A percentile compares a stretch with the other conserved stretches of the same genome.
These are phyloP conservation scores for Cryptops parisi DNA, from an alignment of 2,888 invertebrate species.

Conservation along the genomic window DNA sequence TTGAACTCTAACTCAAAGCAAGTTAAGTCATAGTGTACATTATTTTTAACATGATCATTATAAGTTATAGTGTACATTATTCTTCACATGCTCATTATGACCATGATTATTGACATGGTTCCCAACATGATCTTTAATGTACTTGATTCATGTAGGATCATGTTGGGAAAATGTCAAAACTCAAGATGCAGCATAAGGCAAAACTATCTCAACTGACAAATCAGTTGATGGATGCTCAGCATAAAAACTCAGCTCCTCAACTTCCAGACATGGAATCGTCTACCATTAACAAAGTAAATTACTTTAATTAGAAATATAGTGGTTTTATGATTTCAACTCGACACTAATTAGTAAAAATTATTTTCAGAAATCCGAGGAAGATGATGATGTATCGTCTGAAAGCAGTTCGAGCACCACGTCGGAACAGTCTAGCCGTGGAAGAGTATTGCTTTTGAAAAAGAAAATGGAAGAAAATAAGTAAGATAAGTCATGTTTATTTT, in stretches of 20 bases:
- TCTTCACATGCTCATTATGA: no score
- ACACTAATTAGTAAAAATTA: background rate
- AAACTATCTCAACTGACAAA: slow-evolving; percentile 28
- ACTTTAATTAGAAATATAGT: background rate
- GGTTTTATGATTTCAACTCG: background rate
- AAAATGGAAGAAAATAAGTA: slow-evolving; percentile 30
- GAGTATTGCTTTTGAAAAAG: slow-evolving; percentile 28
- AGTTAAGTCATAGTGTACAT: no score
- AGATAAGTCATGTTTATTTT: background rate
- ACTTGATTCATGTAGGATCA: slow-evolving; percentile 28
- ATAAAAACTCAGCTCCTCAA: slow-evolving; percentile 11
- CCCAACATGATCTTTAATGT: no score
- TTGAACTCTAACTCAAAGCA: no score
- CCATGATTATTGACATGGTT: no score
- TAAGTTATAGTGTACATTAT: no score
- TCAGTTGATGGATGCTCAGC: slow-evolving; percentile 25
- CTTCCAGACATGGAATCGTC: background rate
- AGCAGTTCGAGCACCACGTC: slow-evolving; percentile 19
- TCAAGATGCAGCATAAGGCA: slow-evolving; percentile 32
- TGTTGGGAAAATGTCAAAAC: slow-evolving; percentile 30
- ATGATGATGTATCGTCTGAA: slow-evolving; percentile 7
- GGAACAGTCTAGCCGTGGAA: slow-evolving; percentile 26
- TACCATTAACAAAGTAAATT: background rate
- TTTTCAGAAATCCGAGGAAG: slow-evolving; percentile 3
- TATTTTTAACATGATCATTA: no score